phyloP scores from a whole-genome alignment of 2,888 invertebrate species.

The Gari tellinella region DNA sequence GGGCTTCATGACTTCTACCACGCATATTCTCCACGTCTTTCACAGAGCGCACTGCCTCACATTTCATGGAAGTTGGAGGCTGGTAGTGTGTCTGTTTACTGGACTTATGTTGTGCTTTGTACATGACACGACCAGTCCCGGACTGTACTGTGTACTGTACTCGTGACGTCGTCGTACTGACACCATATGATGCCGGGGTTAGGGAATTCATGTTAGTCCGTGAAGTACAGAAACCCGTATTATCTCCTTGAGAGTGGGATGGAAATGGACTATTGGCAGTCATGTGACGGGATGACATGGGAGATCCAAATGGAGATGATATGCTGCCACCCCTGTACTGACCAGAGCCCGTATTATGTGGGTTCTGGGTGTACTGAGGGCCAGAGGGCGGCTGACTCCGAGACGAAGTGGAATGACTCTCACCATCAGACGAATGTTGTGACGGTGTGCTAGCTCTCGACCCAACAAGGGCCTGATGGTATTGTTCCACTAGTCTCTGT shows the following conservation, averaged over 20 bases:
- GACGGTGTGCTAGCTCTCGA: slow-evolving; percentile 71
- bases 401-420: slow-evolving; percentile 65
- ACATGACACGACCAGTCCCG: slow-evolving; percentile 65
- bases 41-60: slow-evolving; percentile 83
- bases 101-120: slow-evolving; percentile 67
- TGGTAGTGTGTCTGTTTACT: slow-evolving; percentile 84
- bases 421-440: slow-evolving; percentile 75
- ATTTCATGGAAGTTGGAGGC: slow-evolving; percentile 86
- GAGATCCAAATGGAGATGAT: slow-evolving; percentile 51
- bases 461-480: slow-evolving; percentile 77
- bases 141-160: slow-evolving; percentile 74
- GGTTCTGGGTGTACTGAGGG: background rate
- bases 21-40: slow-evolving; percentile 26
- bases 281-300: slow-evolving; percentile 57
- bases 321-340: slow-evolving; percentile 36
- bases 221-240: slow-evolving; percentile 36
- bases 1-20: slow-evolving; percentile 45
- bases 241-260: slow-evolving; percentile 35
- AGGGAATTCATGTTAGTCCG: slow-evolving; percentile 42
- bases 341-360: slow-evolving; percentile 14
- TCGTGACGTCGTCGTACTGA: slow-evolving; percentile 56
- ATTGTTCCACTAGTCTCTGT: slow-evolving; percentile 83
- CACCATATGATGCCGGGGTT: slow-evolving; percentile 34
- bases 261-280: slow-evolving; percentile 41
- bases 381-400: slow-evolving; percentile 25